These are phyloP conservation scores for Phthorimaea operculella DNA, from an alignment of 1,140 invertebrate species.

Conservation along the genomic window DNA sequence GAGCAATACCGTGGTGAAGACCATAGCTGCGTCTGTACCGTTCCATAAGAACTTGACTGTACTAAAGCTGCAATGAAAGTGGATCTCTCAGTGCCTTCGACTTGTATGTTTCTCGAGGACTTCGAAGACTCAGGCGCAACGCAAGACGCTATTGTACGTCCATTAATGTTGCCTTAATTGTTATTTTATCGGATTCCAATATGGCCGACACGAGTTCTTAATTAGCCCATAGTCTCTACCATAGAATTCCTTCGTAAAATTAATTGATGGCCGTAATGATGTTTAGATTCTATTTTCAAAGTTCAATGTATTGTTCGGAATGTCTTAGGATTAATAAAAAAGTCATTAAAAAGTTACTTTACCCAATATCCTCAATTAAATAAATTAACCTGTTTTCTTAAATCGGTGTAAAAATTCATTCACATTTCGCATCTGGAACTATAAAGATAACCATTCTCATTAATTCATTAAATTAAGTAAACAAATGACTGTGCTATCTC, in stretches of 20 bases:
- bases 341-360: not conserved
- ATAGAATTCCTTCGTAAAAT: not conserved
- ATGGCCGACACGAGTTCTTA: conserved; percentile 42
- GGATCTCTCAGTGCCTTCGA: too few species aligned
- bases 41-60: too few species aligned
- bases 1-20: too few species aligned
- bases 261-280: too few species aligned
- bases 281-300: too few species aligned
- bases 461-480: conserved; percentile 29
- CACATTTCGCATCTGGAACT: conserved; percentile 25
- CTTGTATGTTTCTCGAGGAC: not conserved
- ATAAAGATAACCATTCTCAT: conserved; percentile 43
- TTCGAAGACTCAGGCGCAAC: conserved; percentile 32
- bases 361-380: conserved; percentile 15
- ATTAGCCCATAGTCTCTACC: conserved; percentile 33
- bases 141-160: conserved; percentile 37
- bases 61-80: too few species aligned
- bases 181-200: conserved; percentile 60
- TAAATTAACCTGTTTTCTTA: conserved; percentile 13
- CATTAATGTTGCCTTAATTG: conserved; percentile 60
- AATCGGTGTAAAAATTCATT: conserved; percentile 12
- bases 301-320: not conserved
- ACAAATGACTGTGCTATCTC: conserved; percentile 17
- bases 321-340: not conserved
- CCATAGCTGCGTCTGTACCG: too few species aligned